Conservation (phyloP, 2,888 invertebrate species). For the Gisinianus flammeolus region DNA sequence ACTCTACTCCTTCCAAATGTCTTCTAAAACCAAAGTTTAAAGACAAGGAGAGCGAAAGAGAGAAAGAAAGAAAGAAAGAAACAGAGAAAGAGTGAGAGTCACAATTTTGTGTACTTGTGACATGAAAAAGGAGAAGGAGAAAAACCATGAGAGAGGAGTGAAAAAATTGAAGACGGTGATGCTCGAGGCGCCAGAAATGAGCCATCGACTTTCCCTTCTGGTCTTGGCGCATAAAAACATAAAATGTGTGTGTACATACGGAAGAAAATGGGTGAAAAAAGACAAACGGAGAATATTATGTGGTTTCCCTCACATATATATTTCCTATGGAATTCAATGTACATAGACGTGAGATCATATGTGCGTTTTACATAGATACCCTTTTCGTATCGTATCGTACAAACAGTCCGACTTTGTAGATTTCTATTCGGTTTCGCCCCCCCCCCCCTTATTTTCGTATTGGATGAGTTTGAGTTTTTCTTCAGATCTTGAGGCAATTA, state of each 20-base stretch:
- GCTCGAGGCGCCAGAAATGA: constrained; percentile 7
- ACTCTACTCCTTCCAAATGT: background rate
- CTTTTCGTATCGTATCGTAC: too few species aligned
- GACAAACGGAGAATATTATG: background rate
- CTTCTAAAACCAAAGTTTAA: too few species aligned
- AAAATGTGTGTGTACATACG: background rate
- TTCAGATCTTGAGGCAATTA: constrained; percentile 38
- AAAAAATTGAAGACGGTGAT: background rate
- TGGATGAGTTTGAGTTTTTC: constrained; percentile 39
- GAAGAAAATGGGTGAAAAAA: background rate
- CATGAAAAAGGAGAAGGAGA: background rate
- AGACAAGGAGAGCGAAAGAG: background rate
- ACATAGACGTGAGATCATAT: background rate
- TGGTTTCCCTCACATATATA: background rate
- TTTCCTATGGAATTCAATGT: too few species aligned
- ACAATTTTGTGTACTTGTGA: background rate
- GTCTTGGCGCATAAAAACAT: background rate
- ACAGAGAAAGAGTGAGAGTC: background rate
- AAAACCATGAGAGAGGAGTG: background rate
- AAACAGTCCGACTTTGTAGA: too few species aligned
- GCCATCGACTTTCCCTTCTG: background rate
- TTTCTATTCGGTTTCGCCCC: background rate
- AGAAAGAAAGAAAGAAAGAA: background rate
- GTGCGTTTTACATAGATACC: background rate
- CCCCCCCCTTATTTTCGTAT: background rate